Percentiles rank a stretch among this genome's conserved stretches.
Conservation (phyloP, 2,888 invertebrate species). For the Drosophila falleni region DNA sequence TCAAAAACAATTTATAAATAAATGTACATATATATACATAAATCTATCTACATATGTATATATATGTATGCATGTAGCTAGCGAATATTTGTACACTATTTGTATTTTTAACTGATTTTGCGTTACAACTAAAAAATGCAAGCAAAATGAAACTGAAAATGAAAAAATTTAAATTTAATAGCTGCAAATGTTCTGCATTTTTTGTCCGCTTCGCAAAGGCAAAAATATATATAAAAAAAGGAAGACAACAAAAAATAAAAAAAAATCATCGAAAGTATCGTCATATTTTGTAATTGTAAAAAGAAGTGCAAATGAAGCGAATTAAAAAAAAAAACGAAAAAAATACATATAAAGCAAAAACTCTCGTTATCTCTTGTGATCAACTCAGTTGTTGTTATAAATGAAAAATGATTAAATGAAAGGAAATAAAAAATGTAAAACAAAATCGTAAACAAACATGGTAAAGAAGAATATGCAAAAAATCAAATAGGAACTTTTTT, state of each 20-base stretch:
- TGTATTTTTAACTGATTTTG: slow-evolving; percentile 66
- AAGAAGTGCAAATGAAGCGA: slow-evolving; percentile 40
- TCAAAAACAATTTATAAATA: slow-evolving; percentile 29
- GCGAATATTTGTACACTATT: slow-evolving; percentile 76
- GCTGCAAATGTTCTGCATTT: slow-evolving; percentile 29
- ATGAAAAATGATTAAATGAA: slow-evolving; percentile 48
- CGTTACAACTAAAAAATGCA: slow-evolving; percentile 21
- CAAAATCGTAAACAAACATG: slow-evolving; percentile 1
- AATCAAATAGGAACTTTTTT: slow-evolving; percentile 36
- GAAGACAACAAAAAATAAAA: neutral
- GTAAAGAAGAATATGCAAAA: slow-evolving; percentile 18
- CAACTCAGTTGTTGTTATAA: slow-evolving; percentile 79
- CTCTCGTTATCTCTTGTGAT: slow-evolving; percentile 80
- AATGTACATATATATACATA: neutral
- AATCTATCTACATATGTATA: slow-evolving; percentile 10
- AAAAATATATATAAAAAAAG: slow-evolving; percentile 11
- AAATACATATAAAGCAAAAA: slow-evolving; percentile 50
- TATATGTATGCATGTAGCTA: slow-evolving; percentile 54
- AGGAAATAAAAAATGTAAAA: slow-evolving; percentile 16
- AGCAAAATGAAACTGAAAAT: slow-evolving; percentile 11
- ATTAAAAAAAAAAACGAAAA: slow-evolving; percentile 25
- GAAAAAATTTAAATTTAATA: slow-evolving; percentile 7
- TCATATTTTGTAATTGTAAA: slow-evolving; percentile 56
- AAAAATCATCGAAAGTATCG: slow-evolving; percentile 57
- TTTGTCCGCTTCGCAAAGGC: slow-evolving; percentile 19